Conservation (phyloP, 2,888 invertebrate genomes). For the Epistrophella euchroma region DNA sequence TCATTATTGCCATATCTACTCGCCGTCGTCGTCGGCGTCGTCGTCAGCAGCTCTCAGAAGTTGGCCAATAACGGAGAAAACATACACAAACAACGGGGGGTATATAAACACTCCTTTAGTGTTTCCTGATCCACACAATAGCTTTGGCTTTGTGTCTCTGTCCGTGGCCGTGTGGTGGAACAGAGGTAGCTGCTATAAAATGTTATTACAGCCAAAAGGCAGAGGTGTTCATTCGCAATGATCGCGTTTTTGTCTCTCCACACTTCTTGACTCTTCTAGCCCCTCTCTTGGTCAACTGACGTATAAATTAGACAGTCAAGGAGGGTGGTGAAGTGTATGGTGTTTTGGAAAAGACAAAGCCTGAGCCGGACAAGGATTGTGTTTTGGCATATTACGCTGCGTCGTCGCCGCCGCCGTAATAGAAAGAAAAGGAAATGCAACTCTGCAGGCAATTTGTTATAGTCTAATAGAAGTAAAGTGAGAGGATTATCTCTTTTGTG, state of each 20-base stretch:
- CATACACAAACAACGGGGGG: conserved; percentile 36
- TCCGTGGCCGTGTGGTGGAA: conserved; percentile 32
- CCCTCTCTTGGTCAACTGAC: conserved; percentile 29
- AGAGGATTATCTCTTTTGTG: conserved; percentile 36
- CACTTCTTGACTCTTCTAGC: conserved; percentile 9
- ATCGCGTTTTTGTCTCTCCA: conserved; percentile 27
- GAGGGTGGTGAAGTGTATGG: conserved; percentile 16
- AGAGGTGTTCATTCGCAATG: conserved; percentile 70
- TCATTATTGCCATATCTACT: conserved; percentile 27
- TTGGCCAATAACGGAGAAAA: conserved; percentile 68
- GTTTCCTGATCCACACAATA: conserved; percentile 62
- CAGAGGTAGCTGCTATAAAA: conserved; percentile 73
- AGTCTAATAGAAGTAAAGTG: conserved; percentile 47
- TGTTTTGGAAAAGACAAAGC: conserved; percentile 22
- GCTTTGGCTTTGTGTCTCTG: conserved; percentile 17
- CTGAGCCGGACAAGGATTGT: conserved; percentile 58
- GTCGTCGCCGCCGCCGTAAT: neutral
- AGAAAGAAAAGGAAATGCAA: conserved; percentile 61
- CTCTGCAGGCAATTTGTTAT: conserved; percentile 68
- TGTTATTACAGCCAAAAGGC: conserved; percentile 74
- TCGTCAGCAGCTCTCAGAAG: conserved; percentile 45
- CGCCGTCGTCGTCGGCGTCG: conserved; percentile 8
- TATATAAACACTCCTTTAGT: conserved; percentile 20
- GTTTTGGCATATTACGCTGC: conserved; percentile 8
- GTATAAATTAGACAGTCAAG: conserved; percentile 56